These are phyloP conservation scores for Onychostruthus taczanowskii DNA, from an alignment of 2,113 vertebrate genomes.

Conservation along the genomic window DNA sequence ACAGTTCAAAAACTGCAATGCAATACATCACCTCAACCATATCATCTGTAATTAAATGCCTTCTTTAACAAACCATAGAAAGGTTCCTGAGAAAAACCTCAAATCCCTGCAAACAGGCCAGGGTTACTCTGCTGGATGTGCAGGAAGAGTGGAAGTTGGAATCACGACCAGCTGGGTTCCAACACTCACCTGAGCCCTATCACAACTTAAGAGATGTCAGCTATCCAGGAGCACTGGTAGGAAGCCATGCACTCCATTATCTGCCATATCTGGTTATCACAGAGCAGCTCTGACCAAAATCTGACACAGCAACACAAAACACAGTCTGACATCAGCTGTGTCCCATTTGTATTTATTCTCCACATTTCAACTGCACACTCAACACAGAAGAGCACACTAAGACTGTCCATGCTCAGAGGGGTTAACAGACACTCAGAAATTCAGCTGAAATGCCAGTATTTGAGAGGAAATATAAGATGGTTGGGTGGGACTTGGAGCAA, in stretches of 20 bases:
- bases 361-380: not conserved
- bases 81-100: not conserved
- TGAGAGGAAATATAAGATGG: not conserved
- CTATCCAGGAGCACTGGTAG: not conserved
- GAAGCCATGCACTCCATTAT: not conserved
- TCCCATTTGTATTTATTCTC: not conserved
- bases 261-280: fast-evolving
- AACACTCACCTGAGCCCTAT: no score
- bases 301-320: not conserved
- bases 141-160: not conserved
- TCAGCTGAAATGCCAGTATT: not conserved
- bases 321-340: not conserved
- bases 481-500: not conserved
- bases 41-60: not conserved
- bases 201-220: fast-evolving
- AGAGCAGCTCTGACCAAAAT: not conserved
- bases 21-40: not conserved
- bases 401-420: fast-evolving
- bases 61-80: not conserved
- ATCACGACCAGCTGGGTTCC: fast-evolving
- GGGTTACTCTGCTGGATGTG: not conserved
- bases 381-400: not conserved
- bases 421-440: not conserved
- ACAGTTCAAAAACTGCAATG: not conserved
- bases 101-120: not conserved